Evolutionary conservation across 2,113 vertebrate species (phyloP).

Genomic region (Opisthocomus hoazin): DNA sequence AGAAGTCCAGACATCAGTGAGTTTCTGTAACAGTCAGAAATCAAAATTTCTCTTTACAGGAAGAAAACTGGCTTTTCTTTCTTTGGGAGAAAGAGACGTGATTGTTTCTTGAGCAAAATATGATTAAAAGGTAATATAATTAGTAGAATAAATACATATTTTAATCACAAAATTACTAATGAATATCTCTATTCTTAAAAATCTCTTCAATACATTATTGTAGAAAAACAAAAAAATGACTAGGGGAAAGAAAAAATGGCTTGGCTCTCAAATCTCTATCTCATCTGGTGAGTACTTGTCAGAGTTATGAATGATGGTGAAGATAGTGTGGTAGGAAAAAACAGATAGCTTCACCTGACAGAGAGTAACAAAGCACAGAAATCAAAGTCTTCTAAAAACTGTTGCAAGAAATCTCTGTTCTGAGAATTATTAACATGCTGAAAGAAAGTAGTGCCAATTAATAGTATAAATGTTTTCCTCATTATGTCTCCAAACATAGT

Average conservation of each 20-base stretch:
- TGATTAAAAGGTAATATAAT: not conserved
- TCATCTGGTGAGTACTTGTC: not conserved
- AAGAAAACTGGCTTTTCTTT: not conserved
- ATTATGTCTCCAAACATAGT: constrained; percentile 44
- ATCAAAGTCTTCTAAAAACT: not conserved
- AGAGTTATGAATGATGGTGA: not conserved
- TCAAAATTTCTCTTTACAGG: not conserved
- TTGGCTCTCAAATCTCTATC: not conserved
- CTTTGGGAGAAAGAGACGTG: not conserved
- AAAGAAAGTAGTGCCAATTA: constrained; percentile 57
- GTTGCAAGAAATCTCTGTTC: not conserved
- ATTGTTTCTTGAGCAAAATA: not conserved
- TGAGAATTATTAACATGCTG: not conserved
- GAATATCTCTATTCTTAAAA: not conserved
- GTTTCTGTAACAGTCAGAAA: not conserved
- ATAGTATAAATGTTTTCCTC: constrained; percentile 60
- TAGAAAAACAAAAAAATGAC: not conserved
- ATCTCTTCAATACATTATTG: not conserved
- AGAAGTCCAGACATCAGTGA: not conserved
- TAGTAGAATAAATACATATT: not conserved
- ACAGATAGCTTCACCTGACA: not conserved
- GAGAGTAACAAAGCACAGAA: not conserved
- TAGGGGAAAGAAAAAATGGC: not conserved
- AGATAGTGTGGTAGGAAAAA: not conserved
- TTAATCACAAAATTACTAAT: not conserved